Evolutionary conservation across 1,140 invertebrate species (phyloP), one percentile per base, ranked within the genome.

Genomic region (Nylanderia fulva): DNA sequence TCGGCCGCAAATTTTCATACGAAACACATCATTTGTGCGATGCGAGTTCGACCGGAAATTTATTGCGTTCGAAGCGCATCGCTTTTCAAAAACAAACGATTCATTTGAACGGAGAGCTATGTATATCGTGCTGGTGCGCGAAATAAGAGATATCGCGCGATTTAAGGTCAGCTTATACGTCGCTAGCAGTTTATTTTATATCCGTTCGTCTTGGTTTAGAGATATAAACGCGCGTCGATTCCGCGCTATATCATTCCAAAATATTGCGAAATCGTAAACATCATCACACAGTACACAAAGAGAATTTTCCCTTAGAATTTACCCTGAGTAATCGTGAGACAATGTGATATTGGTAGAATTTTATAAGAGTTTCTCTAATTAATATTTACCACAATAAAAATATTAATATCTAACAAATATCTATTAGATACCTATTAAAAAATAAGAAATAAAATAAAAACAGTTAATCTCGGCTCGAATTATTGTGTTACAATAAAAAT

Each of bases 191-290:
- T 11, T 8, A 24, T 5, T 36, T 11, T 8, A 24, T 5, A 5
- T 45, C 11, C 24, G 27, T 33, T 33, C 45, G 63, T 13, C 42
- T 27, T 21, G 29, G 9, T 27, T 39, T 63, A 61, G 18, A 68
- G 48, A 79, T 79, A 79, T 68, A 21, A 21, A 48, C 4, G 24
- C 60, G 42, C 18, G n/a, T 2, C 11, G 75, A 48, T 11, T 42
- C 18, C n/a, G 33, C 15, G 33, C 15, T 29, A 11, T 21, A 33
- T 4, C 13, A 56, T 24, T 15, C 11, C 9, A 18, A 80, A 80
- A 79, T 54, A 79, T 66, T 27, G 63, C 21, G 29, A 68, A 27
- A 39, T 54, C 61, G 29, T 77, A 64, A 64, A 64, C 39, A 76
- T 42, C 18, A 36, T n/a, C n/a, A n/a, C n/a, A n/a, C n/a, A n/a